Conservation (phyloP, 1,140 invertebrate species). For the Ostrea edulis region DNA sequence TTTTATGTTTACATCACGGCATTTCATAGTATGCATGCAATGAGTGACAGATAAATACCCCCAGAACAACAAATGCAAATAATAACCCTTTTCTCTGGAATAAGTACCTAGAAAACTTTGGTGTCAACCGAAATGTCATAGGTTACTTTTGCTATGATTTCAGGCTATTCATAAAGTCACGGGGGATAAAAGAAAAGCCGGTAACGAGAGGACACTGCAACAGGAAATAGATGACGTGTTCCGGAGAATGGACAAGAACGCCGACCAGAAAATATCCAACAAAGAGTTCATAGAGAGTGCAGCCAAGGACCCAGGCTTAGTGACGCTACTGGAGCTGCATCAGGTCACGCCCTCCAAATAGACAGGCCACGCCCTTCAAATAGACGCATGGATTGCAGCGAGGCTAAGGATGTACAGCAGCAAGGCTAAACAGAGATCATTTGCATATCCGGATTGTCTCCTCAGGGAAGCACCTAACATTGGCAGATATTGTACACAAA, state of each 20-base stretch:
- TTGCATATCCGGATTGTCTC: too few species aligned
- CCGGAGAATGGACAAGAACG: constrained; percentile 11
- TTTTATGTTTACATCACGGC: too few species aligned
- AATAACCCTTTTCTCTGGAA: too few species aligned
- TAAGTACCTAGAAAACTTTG: too few species aligned
- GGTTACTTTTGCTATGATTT: neutral
- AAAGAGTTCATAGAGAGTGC: constrained; percentile 12
- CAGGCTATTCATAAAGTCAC: constrained; percentile 29
- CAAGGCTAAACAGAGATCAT: neutral
- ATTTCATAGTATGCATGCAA: too few species aligned
- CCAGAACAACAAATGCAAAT: too few species aligned
- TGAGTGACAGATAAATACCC: too few species aligned
- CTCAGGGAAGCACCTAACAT: neutral
- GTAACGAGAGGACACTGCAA: neutral
- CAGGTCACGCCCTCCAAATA: neutral
- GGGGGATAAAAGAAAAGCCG: neutral
- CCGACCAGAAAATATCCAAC: constrained; percentile 5
- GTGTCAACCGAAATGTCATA: neutral
- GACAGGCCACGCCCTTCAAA: neutral
- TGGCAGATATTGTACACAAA: neutral
- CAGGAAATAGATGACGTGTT: constrained; percentile 4
- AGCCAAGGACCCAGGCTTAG: neutral
- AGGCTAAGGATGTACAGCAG: neutral
- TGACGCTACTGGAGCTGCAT: neutral
- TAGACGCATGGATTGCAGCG: neutral